Base-by-base conservation (phyloP, 2,113 vertebrate genomes). In the Craseonycteris thonglongyai region DNA sequence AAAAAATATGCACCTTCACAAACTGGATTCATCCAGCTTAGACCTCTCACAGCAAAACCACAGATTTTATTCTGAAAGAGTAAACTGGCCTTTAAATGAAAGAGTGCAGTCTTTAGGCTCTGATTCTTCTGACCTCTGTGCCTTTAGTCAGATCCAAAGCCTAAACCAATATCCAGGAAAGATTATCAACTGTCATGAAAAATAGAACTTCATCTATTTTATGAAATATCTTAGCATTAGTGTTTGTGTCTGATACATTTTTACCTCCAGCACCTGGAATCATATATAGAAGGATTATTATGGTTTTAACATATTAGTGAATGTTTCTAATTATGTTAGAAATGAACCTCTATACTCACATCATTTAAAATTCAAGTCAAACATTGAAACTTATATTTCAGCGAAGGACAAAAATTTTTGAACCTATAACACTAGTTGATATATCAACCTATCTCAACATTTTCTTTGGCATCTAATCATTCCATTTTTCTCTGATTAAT, bases 321-420 rank as follows among this genome's bases (percentile, higher is more conserved):
- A 33, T 63, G 58, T 68, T 18, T 33, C 13, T 69, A 78, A 74
- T 56, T 33, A 54, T 47, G 42, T 79, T 95, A 92, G 88, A 95
- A 92, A 69, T 59, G 92, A 65, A 59, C 22, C 13, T 71, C 28
- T 47, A n/a, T 40, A 74, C 14, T 86, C 40, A 65, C 33, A 84
- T 15, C 28, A 87, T 81, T 76, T 90, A 47, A 95, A 92, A 94
- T 80, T 74, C 66, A 83, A 92, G 13, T 90, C 47, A 93, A 92
- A 94, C 28, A 47, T 0, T 93, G 63, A 90, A 91, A 88, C 3
- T 94, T 47, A 66, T 61, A 6, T 59, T 89, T 93, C 30, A 61
- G 74, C 65, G 61, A 69, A 88, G 51, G 24, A 49, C 26, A 80
- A 78, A 82, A 86, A 35, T 61, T 18, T 71, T 87, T 51, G 33